Percentiles rank a stretch among this genome's conserved stretches.
These are phyloP conservation scores for Hylaeus volcanicus DNA, from an alignment of 1,140 invertebrate genomes.

Conservation along the genomic window DNA sequence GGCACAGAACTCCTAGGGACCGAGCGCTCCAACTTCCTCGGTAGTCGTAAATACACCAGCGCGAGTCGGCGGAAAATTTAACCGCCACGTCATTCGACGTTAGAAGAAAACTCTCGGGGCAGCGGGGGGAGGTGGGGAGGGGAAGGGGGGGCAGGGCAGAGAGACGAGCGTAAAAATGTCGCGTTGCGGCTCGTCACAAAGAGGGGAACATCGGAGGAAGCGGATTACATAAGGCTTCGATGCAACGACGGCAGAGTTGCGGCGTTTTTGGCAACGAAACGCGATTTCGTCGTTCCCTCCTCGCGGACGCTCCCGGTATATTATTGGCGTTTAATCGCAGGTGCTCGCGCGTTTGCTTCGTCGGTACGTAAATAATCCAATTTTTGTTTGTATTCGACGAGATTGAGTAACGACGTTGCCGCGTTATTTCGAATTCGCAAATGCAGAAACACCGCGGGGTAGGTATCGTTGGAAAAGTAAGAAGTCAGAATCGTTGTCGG, in stretches of 20 bases:
- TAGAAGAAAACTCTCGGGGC: constrained; percentile 40
- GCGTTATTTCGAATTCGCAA: too few species aligned
- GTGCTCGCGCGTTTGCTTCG: background rate
- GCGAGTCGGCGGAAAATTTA: constrained; percentile 59
- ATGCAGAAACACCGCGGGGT: too few species aligned
- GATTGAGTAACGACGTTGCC: too few species aligned
- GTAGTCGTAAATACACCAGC: constrained; percentile 21
- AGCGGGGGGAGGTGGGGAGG: background rate
- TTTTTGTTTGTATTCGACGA: too few species aligned
- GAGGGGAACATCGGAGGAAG: background rate
- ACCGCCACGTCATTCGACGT: constrained; percentile 52
- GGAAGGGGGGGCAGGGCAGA: background rate
- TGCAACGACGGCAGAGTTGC: constrained; percentile 26
- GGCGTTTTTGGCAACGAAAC: constrained; percentile 63
- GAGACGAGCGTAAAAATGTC: constrained; percentile 41
- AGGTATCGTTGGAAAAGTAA: too few species aligned
- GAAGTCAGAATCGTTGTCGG: too few species aligned
- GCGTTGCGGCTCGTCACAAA: background rate
- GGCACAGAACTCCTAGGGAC: background rate
- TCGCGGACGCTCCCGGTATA: background rate
- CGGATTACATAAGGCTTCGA: constrained; percentile 56
- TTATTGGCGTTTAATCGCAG: constrained; percentile 20
- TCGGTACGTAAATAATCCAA: too few species aligned
- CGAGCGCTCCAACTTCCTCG: background rate
- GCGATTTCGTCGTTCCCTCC: constrained; percentile 42